A percentile compares a stretch with the other conserved stretches of the same genome.
Evolutionary conservation across 2,113 vertebrate genomes (phyloP).

Genomic region (Python bivittatus): DNA sequence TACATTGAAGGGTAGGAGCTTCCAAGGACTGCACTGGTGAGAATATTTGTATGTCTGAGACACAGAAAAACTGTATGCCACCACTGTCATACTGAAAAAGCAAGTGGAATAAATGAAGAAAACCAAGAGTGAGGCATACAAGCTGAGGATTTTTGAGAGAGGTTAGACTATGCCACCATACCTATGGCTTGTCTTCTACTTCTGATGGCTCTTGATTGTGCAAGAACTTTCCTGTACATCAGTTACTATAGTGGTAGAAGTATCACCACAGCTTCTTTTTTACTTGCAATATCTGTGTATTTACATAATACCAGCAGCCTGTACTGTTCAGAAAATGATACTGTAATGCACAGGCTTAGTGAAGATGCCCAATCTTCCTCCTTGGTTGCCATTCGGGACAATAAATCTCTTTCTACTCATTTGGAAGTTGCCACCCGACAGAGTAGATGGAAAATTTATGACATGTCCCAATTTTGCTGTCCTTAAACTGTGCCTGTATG

Average conservation of each 20-base stretch:
- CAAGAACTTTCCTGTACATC: not conserved
- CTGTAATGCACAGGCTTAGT: not conserved
- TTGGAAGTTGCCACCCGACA: not conserved
- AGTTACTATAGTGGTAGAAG: not conserved
- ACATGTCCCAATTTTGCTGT: not conserved
- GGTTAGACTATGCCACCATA: not conserved
- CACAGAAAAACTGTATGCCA: not conserved
- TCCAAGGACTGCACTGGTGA: not conserved
- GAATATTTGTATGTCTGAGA: not conserved
- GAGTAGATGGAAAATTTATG: not conserved
- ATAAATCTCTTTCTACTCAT: not conserved
- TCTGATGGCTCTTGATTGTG: not conserved
- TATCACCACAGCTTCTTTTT: not conserved
- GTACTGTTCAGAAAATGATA: not conserved
- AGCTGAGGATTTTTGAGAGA: not conserved
- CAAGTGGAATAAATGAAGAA: accelerated
- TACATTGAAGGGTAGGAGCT: not conserved
- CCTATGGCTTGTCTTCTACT: not conserved
- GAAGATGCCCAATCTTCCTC: not conserved
- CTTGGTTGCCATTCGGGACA: not conserved
- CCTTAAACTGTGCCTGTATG: not conserved
- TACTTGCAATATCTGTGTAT: not conserved
- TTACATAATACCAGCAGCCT: not conserved
- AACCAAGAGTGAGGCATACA: not conserved
- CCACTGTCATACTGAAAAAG: not conserved